These are phyloP conservation scores for Porites evermanni DNA, from an alignment of 92 coral and sea anemone species.

Conservation along the genomic window DNA sequence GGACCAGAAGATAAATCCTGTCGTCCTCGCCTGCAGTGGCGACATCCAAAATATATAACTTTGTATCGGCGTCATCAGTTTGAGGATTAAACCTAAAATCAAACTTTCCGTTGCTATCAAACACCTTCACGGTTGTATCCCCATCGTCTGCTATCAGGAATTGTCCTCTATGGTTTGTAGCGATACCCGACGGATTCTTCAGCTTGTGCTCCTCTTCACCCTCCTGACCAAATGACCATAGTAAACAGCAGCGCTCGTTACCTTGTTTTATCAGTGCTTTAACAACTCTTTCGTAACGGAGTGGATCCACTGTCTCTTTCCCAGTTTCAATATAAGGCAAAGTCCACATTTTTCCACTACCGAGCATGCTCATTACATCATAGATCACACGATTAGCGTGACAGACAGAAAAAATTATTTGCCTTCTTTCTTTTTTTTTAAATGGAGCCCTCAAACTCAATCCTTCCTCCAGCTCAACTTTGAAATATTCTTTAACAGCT, in stretches of 20 bases:
- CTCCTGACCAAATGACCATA: not conserved
- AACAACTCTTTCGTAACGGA: not conserved
- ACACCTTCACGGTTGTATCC: not conserved
- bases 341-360: not conserved
- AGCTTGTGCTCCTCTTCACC: not conserved
- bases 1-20: not conserved
- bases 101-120: conserved; percentile 9
- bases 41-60: not conserved
- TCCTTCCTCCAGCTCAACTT: not conserved
- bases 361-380: not conserved
- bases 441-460: not conserved
- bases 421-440: not conserved
- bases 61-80: not conserved
- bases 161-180: not conserved
- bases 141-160: not conserved
- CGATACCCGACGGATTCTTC: not conserved
- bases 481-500: not conserved
- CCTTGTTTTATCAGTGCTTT: not conserved
- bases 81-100: not conserved
- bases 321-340: not conserved
- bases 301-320: conserved; percentile 1
- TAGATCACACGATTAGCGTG: not conserved
- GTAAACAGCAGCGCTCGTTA: not conserved
- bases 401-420: not conserved
- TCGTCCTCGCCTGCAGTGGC: conserved; percentile 9